Base-by-base conservation (phyloP, 2,888 invertebrate genomes). In the Hipparchia semele region DNA sequence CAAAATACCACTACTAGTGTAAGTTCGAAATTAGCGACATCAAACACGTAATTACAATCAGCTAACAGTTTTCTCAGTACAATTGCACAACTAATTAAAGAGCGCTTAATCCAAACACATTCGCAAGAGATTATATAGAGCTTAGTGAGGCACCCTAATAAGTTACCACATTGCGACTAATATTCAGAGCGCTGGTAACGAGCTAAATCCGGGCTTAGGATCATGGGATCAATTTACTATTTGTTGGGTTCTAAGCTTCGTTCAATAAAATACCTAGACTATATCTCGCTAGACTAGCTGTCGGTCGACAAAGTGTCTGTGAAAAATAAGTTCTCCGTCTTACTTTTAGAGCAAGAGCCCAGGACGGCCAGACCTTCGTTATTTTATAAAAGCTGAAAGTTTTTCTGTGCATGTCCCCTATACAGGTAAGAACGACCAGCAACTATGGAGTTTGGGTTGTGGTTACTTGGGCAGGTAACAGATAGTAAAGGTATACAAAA, bases 131-230 rank as follows among this genome's bases (percentile, higher is more conserved):
- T 65, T 65, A 65, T 53, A 53, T 8, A 49, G 45, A 66, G 67
- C 67, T 56, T 58, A 58, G 54, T 3, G 54, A 9, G 58, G 13
- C 56, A 12, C 56, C 67, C 13, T 54, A 46, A 58, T 68, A 68
- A 49, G 68, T 68, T 46, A 58, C 68, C 56, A 49, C 59, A 68
- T 58, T 49, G 58, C 45, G 46, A 68, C 56, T 68, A 58, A 68
- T 49, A 59, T 59, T 68, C 46, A 23, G 59, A 56, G 45, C 56
- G 39, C 7, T 9, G 67, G 56, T 67, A 68, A 68, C 59, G 56
- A 68, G 49, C 59, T 59, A 68, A 68, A 49, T 59, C 58, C 68
- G 68, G 68, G 59, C 49, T 68, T 68, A 9, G 49, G 59, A 68
- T 68, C 68, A 59, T 59, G 13, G 49, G 59, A 68, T 68, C 68